Base-by-base conservation (phyloP, 2,888 invertebrate species). In the Exephanes ischioxanthus region DNA sequence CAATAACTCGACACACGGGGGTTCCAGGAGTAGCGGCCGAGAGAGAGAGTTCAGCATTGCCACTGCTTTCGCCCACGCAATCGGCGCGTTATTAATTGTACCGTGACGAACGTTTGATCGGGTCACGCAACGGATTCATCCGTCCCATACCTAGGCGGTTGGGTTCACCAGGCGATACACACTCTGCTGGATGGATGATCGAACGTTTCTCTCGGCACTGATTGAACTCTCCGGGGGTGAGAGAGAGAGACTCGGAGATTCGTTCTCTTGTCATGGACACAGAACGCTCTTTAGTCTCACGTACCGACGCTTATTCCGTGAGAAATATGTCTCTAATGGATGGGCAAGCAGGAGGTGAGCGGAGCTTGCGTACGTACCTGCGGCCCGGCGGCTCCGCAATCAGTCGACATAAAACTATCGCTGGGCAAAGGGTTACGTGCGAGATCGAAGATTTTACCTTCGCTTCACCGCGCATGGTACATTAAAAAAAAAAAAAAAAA, bases 71-170 rank as follows among this genome's bases (percentile, higher is more conserved):
- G 68, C 84, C 88, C 88, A 87, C 88, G 80, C 83, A 80, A 83
- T 83, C 81, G 85, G 71, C 79, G 78, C 84, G 87, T 89, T 90
- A 92, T 92, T 92, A 92, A 93, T 93, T 90, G 91, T 80, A 45
- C 85, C 87, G 84, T 89, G 89, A 89, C 89, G 88, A 89, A 89
- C 85, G 88, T 87, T 88, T 88, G 89, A 88, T 88, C 87, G 79
- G 88, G 83, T 87, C 87, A 87, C 87, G 87, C 87, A 86, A 87
- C 77, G 70, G 77, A 83, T 79, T 79, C 77, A 67, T 79, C 58
- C 55, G 48, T 61, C 70, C 37, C 51, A 61, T 68, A 68, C 48
- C 45, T 48, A 68, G 61, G 61, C 14, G 45, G 37, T 61, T 30
- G 58, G 26, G 45, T 75, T 61, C 61, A 26, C 61, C 14, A 48